A percentile compares a stretch with the other conserved stretches of the same genome.
Conservation (phyloP, 1,140 invertebrate genomes). For the Zaprionus tsacasi region DNA sequence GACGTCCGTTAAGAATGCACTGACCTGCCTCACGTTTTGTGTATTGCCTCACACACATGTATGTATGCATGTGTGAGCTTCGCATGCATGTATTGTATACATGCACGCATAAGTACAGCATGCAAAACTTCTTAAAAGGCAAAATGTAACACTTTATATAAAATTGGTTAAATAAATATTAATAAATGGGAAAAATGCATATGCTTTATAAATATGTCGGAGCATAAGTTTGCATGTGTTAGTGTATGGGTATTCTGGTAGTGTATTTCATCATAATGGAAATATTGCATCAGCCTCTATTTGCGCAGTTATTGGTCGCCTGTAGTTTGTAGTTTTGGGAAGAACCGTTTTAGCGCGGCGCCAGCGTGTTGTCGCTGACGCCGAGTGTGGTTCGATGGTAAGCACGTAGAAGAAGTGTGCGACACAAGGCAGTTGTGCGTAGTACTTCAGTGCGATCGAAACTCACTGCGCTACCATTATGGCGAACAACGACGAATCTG, state of each 20-base stretch:
- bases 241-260: not conserved
- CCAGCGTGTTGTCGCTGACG: not conserved
- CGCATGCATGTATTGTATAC: no score
- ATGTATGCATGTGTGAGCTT: no score
- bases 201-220: no score
- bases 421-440: not conserved
- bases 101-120: no score
- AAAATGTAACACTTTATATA: no score
- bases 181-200: no score
- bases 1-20: no score
- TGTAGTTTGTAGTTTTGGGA: not conserved
- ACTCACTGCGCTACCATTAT: not conserved
- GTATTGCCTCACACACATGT: no score
- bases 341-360: not conserved
- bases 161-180: no score
- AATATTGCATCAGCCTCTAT: constrained; percentile 5
- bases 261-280: constrained; percentile 3
- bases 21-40: no score
- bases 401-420: not conserved
- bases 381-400: constrained; percentile 4
- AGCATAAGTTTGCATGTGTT: not conserved
- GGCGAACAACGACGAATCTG: not conserved
- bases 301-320: not conserved
- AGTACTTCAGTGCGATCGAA: constrained; percentile 1
- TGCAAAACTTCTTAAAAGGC: no score